Base-by-base conservation (phyloP, 2,888 invertebrate species). In the Latrodectus elegans region DNA sequence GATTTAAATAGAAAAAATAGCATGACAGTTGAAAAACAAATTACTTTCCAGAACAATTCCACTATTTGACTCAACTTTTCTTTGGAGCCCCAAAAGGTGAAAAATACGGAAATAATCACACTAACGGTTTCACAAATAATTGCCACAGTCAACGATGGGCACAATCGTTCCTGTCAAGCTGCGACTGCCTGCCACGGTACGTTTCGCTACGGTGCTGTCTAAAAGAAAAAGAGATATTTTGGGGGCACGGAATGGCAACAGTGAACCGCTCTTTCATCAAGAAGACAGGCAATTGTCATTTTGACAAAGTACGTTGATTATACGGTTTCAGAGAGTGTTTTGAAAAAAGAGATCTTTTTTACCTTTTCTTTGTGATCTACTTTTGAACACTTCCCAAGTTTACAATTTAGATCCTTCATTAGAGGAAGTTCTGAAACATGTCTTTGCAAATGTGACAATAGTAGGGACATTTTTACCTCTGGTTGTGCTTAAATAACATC, bases 201-300 rank as follows among this genome's bases (percentile, higher is more conserved):
- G 38, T 85, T 72, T 75, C 64, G 60, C 38, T 75, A 84, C 71
- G 65, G 71, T 26, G 64, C 51, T 14, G 65, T 67, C 81, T 53
- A 52, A 71, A 70, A 80, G 85, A 70, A 73, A 74, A 74, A 76
- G 38, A 75, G 83, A 85, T 86, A 86, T 86, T 86, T 86, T 70
- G 60, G 84, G 85, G 64, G 15, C 22, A 22, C 68, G 51, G 80
- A 80, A 86, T 86, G 76, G 85, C 75, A 86, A 80, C 80, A 86
- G 76, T 80, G 80, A 80, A 71, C 71, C 74, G 55, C 60, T 86
- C 80, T 86, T 80, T 86, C 85, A 85, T 68, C 80, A 38, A 68
- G 17, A 17, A 85, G 85, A 86, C 85, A 86, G 71, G 85, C 85
- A 86, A 86, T 86, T 86, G 85, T 86, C 85, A 86, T 80, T 86